Evolutionary conservation across 2,113 vertebrate species (phyloP), one percentile per base, ranked within the genome.

Genomic region (Apus apus): DNA sequence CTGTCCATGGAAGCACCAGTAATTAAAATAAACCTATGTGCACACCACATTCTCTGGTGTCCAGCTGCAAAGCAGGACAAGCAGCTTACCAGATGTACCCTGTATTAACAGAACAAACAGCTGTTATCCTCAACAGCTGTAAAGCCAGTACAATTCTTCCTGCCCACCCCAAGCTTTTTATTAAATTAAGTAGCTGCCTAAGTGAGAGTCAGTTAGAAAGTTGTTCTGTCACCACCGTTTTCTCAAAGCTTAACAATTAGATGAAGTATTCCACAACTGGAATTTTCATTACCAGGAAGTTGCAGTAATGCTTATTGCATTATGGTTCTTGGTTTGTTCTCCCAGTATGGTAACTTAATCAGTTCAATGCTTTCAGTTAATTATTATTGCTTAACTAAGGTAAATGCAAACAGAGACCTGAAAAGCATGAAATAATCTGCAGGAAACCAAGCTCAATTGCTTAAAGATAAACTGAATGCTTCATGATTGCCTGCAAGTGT

Each of bases 241-340:
- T 68, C 73, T 79, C 81, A 81, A 72, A 95, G 87, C 66, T 94
- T 94, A 94, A 91, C 87, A 87, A 95, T 92, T 94, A 91, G 89
- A 92, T 91, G 77, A 61, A 56, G 29, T 45, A 75, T 78, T 68
- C 46, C 57, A 46, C 54, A 34, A 48, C 15, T 60, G 79, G 82
- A 96, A 95, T 95, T 89, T 89, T 92, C 57, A 89, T 86, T 77
- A 89, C 85, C 91, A 92, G 95, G 94, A 96, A 94, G 84, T 8
- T 45, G 73, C 80, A 90, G 48, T 89, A 84, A 89, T n/a, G 38
- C 58, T 94, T 65, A 81, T 1, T 94, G 53, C 70, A 64, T 58
- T 82, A 50, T 6, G 34, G 34, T 61, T 67, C 78, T 67, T 78
- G 53, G 57, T 81, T 81, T 88, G 83, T 67, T 94, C 73, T 92